phyloP scores from a whole-genome alignment of 2,888 invertebrate genomes.

The Lottia gigantea region DNA sequence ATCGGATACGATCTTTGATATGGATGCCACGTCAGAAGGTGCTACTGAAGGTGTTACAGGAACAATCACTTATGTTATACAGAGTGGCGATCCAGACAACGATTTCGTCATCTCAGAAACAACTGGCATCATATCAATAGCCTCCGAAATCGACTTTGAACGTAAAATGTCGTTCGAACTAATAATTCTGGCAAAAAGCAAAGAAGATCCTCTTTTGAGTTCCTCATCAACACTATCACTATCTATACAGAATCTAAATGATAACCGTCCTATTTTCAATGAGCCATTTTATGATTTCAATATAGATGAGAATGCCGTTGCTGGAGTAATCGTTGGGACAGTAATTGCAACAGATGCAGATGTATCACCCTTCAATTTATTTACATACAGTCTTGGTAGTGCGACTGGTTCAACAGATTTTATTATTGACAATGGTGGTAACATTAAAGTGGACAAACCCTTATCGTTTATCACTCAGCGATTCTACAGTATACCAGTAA shows the following conservation, averaged over 20 bases:
- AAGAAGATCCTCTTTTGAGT: slow-evolving; percentile 26
- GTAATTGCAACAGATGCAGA: slow-evolving; percentile 43
- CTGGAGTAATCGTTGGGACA: slow-evolving; percentile 26
- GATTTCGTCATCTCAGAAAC: slow-evolving; percentile 35
- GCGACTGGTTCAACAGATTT: slow-evolving; percentile 24
- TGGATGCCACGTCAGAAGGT: slow-evolving; percentile 40
- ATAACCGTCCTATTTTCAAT: slow-evolving; percentile 42
- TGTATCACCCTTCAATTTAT: neutral
- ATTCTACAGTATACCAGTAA: slow-evolving; percentile 85
- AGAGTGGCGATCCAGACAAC: slow-evolving; percentile 33
- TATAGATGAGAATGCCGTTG: slow-evolving; percentile 33
- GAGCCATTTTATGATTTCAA: slow-evolving; percentile 29
- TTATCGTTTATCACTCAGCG: slow-evolving; percentile 86
- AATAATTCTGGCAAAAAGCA: slow-evolving; percentile 36
- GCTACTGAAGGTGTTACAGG: slow-evolving; percentile 36
- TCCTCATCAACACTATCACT: slow-evolving; percentile 38
- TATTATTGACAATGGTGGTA: slow-evolving; percentile 83
- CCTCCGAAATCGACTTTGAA: slow-evolving; percentile 39
- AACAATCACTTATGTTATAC: slow-evolving; percentile 36
- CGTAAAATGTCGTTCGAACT: slow-evolving; percentile 28
- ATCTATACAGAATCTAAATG: slow-evolving; percentile 45
- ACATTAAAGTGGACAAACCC: slow-evolving; percentile 84
- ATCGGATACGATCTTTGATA: slow-evolving; percentile 36
- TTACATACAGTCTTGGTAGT: neutral
- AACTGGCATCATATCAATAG: slow-evolving; percentile 42